Evolutionary conservation across 1,140 invertebrate genomes (phyloP), one percentile per base, ranked within the genome.

Genomic region (Nasonia longicornis): DNA sequence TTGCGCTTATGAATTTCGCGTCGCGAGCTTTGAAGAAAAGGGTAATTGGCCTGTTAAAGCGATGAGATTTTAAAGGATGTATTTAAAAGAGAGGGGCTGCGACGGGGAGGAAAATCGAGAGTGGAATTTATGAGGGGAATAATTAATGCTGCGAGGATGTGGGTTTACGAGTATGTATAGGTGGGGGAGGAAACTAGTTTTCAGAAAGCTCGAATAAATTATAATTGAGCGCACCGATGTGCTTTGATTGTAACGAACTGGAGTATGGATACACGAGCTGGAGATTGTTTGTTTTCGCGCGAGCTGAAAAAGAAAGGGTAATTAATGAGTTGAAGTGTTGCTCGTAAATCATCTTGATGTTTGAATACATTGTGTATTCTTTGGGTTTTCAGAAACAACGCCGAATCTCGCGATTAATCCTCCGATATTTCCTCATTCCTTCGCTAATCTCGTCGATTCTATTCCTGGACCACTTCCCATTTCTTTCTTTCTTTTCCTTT

Each of bases 61-160:
- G 80, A 81, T 81, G 80, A 77, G 67, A 77, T 81, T 81, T 81
- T 77, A 69, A 80, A 80, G 79, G 38, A 73, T 79, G 78, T 66
- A 79, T 73, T 79, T 73, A 64, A 73, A 79, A 73, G 70, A 73
- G 70, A 29, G 42, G 12, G 22, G 10, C 38, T 42, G 35, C 35
- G 10, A 42, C 38, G 26, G 63, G 38, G 38, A 63, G 63, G 63
- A 70, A 70, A 67, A 67, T 67, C 22, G 38, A 45, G 38, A 69
- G 12, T 16, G 64, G 42, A 77, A 77, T 78, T 78, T 78, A 78
- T 70, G 67, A 52, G 42, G 31, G 22, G 76, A 78, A 78, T 67
- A 78, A 78, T 78, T 78, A 70, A 78, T 78, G 76, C 38, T 78
- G 72, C 14, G 75, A 69, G 38, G 20, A 58, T 48, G 38, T 45